phyloP scores from a whole-genome alignment of 2,888 invertebrate species.

The Pristionchus maxplancki region DNA sequence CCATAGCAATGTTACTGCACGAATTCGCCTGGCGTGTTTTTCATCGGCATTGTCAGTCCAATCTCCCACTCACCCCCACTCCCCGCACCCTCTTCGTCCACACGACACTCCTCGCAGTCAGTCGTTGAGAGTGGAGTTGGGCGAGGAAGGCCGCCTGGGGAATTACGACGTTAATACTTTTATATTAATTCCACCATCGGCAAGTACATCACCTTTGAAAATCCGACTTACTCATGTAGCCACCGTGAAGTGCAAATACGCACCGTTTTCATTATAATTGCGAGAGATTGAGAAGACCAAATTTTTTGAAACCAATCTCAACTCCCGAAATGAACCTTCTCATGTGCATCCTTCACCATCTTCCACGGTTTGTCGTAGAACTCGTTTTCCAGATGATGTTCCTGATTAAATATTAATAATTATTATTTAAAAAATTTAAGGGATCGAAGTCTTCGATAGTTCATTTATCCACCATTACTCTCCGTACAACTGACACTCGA shows the following conservation, averaged over 20 bases:
- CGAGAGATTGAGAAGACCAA: too few relatives aligned
- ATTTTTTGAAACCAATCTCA: too few relatives aligned
- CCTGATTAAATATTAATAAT: not conserved
- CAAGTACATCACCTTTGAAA: too few relatives aligned
- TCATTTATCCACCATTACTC: too few relatives aligned
- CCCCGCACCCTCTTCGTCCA: not conserved
- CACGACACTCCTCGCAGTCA: not conserved
- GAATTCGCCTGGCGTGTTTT: too few relatives aligned
- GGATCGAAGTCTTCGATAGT: too few relatives aligned
- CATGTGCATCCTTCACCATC: not conserved
- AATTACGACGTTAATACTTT: not conserved
- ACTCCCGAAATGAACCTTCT: not conserved
- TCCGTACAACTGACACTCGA: too few relatives aligned
- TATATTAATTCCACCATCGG: too few relatives aligned
- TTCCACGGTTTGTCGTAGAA: constrained; percentile 25
- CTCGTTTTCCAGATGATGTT: not conserved
- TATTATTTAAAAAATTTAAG: too few relatives aligned
- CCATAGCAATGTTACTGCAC: not conserved
- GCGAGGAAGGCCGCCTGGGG: not conserved
- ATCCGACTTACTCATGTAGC: not conserved
- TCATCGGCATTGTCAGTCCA: too few relatives aligned
- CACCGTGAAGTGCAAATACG: not conserved
- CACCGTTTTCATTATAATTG: too few relatives aligned
- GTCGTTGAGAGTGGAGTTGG: not conserved
- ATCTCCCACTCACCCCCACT: not conserved